phyloP scores from a whole-genome alignment of 1,140 invertebrate species.

The Acyrthosiphon pisum region DNA sequence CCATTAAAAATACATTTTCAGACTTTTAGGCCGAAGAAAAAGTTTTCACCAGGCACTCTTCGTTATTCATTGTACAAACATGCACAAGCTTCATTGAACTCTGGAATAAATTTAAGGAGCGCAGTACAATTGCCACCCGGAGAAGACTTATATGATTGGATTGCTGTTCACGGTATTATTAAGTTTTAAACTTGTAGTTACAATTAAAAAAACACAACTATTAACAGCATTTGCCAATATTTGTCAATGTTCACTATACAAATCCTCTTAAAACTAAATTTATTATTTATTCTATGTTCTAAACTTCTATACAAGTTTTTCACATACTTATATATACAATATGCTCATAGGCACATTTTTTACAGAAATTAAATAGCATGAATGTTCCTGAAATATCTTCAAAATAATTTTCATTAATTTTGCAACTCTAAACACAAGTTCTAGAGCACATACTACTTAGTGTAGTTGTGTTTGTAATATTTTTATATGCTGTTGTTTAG shows the following conservation, averaged over 20 bases:
- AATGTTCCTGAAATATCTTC: neutral
- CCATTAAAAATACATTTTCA: conserved; percentile 63
- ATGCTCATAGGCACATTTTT: no score
- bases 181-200: neutral
- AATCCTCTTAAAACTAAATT: neutral
- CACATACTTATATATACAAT: neutral
- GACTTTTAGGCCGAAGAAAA: conserved; percentile 91
- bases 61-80: conserved; percentile 92
- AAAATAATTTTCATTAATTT: neutral
- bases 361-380: no score
- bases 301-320: neutral
- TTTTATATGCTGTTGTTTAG: no score
- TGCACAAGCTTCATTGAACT: conserved; percentile 90
- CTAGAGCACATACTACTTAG: no score
- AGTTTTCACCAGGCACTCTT: conserved; percentile 88
- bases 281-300: neutral
- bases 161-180: conserved; percentile 87
- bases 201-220: neutral
- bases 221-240: neutral
- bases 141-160: conserved; percentile 93
- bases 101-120: conserved; percentile 88
- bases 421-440: no score
- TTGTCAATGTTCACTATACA: no score
- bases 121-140: conserved; percentile 86
- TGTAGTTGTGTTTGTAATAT: no score